Conservation (phyloP, 2,797 vertebrate species). For the Pseudochromis fuscus region DNA sequence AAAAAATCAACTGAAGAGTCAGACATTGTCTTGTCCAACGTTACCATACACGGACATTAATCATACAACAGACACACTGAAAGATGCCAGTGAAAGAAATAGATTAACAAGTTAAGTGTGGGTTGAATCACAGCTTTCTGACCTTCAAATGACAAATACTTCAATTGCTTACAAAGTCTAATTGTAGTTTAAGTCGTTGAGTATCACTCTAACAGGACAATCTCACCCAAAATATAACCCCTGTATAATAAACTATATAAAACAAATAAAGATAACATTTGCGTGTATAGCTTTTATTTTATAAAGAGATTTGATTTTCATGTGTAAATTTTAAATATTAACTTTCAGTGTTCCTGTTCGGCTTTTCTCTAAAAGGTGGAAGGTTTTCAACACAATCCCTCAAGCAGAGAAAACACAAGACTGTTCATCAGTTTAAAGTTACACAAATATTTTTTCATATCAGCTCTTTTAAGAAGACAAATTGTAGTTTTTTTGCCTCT, state of each 20-base stretch:
- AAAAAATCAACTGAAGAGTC: slow-evolving; percentile 70
- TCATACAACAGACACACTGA: slow-evolving; percentile 77
- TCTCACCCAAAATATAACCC: background rate
- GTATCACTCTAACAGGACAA: background rate
- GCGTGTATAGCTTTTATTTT: background rate
- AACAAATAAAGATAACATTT: background rate
- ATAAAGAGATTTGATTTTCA: background rate
- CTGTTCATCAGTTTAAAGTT: background rate
- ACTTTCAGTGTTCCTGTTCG: background rate
- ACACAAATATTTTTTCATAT: slow-evolving; percentile 5
- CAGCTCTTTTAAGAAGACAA: background rate
- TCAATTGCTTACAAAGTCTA: slow-evolving; percentile 54
- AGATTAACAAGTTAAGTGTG: slow-evolving; percentile 82
- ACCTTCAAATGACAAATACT: slow-evolving; percentile 60
- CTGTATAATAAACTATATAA: background rate
- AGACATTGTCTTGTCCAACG: slow-evolving; percentile 73
- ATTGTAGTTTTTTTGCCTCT: slow-evolving; percentile 16
- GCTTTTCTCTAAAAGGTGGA: background rate
- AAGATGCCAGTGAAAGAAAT: slow-evolving; percentile 71
- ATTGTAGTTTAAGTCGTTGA: slow-evolving; percentile 47
- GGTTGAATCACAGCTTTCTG: slow-evolving; percentile 73
- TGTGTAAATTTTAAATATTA: background rate
- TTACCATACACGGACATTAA: slow-evolving; percentile 77
- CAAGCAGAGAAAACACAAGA: too few relatives aligned
- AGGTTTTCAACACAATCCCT: too few relatives aligned